Percentiles rank a stretch among this genome's conserved stretches.
Evolutionary conservation across 2,113 vertebrate species (phyloP).

Genomic region (Nycticebus coucang): DNA sequence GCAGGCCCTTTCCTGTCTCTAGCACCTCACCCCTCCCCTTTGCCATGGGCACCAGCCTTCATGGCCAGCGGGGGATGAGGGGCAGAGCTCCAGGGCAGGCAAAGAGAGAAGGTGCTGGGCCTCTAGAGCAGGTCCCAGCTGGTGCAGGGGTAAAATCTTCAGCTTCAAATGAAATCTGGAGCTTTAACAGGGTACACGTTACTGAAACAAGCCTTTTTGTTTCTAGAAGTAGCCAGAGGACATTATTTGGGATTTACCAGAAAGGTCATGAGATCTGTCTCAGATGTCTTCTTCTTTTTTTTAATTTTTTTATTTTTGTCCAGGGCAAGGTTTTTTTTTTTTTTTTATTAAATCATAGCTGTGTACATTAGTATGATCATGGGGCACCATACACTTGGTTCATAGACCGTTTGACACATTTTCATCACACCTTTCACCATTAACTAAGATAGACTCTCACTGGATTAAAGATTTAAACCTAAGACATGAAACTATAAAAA

Average conservation of each 20-base stretch:
- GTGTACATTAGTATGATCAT: too few species aligned
- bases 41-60: background rate
- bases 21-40: background rate
- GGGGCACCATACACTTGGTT: too few species aligned
- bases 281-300: constrained; percentile 8
- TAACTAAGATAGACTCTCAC: too few species aligned
- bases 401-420: too few species aligned
- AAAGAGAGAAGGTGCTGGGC: background rate
- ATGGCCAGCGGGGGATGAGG: background rate
- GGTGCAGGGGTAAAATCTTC: background rate
- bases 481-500: too few species aligned
- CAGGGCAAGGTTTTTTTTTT: too few species aligned
- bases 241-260: background rate
- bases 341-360: too few species aligned
- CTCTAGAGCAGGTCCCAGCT: background rate
- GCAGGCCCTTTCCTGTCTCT: background rate
- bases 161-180: background rate
- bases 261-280: background rate
- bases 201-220: background rate
- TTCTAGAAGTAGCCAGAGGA: background rate
- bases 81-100: fast-evolving
- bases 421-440: too few species aligned
- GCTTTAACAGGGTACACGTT: background rate
- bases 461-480: too few species aligned
- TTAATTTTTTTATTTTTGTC: too few species aligned